Base-by-base conservation (phyloP, 30 jellyfish, hydroid and myxozoan species). In the Sanderia malayensis region DNA sequence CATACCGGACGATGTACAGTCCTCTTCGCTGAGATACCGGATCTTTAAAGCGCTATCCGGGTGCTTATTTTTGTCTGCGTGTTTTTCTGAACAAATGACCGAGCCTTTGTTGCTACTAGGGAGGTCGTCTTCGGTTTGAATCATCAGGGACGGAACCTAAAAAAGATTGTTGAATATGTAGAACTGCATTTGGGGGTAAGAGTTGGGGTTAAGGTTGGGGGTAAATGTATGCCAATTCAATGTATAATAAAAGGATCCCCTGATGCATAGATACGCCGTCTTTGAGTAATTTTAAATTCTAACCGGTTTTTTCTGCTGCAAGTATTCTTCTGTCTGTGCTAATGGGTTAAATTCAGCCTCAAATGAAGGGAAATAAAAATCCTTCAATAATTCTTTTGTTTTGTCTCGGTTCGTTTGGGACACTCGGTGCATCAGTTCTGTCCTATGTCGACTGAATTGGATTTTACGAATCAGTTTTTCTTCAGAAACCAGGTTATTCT, bases 351-450 rank as follows among this genome's bases (percentile, higher is more conserved):
- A 37, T 37, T 69, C 92, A 25, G 58, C 84, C 17, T 69, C 92
- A 31, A 80, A 57, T 0, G 92, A 58, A 27, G 95, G 87, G 60
- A 73, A 44, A 34, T 59, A 70, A 49, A 83, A 62, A 58, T 79
- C 84, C 8, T 73, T 66, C 64, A 83, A 31, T 57, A 83, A 34
- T 31, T 83, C 84, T 60, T 72, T 65, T n/a, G 95, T 65, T 27
- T 73, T 83, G 15, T 28, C 37, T 62, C 78, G 29, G 75, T 83
- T 83, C 79, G 73, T 72, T 22, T 57, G 83, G 13, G 95, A 79
- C 6, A 83, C 74, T 7, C 84, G 69, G 31, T 83, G 82, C 95
- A 83, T 83, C 73, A 83, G 84, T 18, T 83, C 95, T 17, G 84
- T 62, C 27, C 95, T 47, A 65, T 83, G 95, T 31, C 95, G 60